Evolutionary conservation across 2,888 invertebrate species (phyloP).

Genomic region (Chirona hameri): DNA sequence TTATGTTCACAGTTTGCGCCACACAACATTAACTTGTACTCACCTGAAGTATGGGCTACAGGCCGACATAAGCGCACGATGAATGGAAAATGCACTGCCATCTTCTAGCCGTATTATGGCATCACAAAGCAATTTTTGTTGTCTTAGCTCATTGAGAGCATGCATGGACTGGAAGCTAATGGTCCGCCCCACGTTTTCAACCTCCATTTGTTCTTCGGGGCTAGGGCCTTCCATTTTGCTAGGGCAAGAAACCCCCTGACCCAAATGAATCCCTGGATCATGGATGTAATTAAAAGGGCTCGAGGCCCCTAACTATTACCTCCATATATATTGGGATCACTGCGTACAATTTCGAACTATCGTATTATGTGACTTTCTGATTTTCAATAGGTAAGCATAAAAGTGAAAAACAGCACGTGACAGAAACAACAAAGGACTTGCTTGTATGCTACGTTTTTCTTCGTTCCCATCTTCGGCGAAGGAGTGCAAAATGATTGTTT

Average conservation of each 20-base stretch:
- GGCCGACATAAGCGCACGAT: conserved; percentile 78
- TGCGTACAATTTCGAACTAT: conserved; percentile 11
- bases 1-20: too few species aligned
- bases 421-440: not conserved
- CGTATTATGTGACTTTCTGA: not conserved
- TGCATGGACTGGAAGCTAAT: conserved; percentile 81
- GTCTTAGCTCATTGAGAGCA: conserved; percentile 75
- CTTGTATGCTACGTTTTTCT: not conserved
- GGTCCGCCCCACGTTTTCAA: conserved; percentile 55
- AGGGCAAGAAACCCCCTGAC: conserved; percentile 25
- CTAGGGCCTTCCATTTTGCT: conserved; percentile 5
- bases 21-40: conserved; percentile 40
- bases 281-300: not conserved
- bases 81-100: conserved; percentile 75
- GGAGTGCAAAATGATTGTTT: too few species aligned
- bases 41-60: conserved; percentile 89
- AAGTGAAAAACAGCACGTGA: not conserved
- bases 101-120: conserved; percentile 78
- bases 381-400: not conserved
- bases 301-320: not conserved
- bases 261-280: not conserved
- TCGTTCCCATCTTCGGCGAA: not conserved
- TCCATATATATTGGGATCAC: conserved; percentile 6
- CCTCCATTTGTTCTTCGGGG: conserved; percentile 25
- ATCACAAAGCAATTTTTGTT: conserved; percentile 80